Evolutionary conservation across 2,113 vertebrate species (phyloP).

Genomic region (Puma concolor): DNA sequence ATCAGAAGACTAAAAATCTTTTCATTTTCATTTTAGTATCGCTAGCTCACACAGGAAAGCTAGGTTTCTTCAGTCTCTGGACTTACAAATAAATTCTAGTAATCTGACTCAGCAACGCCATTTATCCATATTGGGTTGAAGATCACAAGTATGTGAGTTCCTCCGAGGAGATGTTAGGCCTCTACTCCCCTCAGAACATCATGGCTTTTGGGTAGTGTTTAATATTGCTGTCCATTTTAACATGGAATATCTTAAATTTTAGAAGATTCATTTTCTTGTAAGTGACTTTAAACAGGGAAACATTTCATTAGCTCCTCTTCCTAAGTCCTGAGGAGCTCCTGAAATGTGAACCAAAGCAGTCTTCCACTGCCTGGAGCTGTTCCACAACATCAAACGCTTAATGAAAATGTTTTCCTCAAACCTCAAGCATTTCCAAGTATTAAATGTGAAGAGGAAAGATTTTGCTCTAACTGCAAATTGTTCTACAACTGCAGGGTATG

Average conservation of each 20-base stretch:
- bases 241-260: slow-evolving; percentile 79
- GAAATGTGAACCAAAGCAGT: slow-evolving; percentile 79
- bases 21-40: slow-evolving; percentile 31
- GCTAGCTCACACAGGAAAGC: neutral
- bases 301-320: slow-evolving; percentile 80
- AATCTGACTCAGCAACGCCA: slow-evolving; percentile 41
- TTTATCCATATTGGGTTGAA: neutral
- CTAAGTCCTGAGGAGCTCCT: slow-evolving; percentile 80
- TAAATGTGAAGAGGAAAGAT: slow-evolving; percentile 77
- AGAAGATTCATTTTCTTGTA: slow-evolving; percentile 76
- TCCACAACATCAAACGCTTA: slow-evolving; percentile 83
- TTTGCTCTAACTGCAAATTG: slow-evolving; percentile 70
- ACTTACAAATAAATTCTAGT: slow-evolving; percentile 6
- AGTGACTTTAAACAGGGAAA: slow-evolving; percentile 80
- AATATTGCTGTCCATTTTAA: slow-evolving; percentile 75
- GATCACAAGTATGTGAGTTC: slow-evolving; percentile 30
- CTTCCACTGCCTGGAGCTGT: slow-evolving; percentile 82
- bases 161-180: neutral
- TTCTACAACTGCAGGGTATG: slow-evolving; percentile 64
- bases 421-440: slow-evolving; percentile 85
- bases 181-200: slow-evolving; percentile 12
- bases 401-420: slow-evolving; percentile 85
- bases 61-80: neutral
- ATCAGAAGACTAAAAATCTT: neutral
- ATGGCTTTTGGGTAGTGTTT: slow-evolving; percentile 57